Base-by-base conservation (phyloP, 2,113 vertebrate genomes). In the Gopherus evgoodei region DNA sequence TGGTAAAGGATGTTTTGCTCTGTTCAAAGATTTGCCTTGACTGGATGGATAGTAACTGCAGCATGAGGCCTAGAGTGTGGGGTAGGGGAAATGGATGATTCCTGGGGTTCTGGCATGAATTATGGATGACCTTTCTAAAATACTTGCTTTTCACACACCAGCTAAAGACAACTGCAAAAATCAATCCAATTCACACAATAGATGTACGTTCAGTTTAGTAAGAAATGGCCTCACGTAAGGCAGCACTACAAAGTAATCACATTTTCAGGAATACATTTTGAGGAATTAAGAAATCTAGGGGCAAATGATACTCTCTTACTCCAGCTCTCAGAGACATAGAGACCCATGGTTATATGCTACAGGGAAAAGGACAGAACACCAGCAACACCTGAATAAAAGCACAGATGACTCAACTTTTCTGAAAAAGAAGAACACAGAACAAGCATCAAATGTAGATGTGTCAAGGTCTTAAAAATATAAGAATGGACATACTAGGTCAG, bases 301-400 rank as follows among this genome's bases (percentile, higher is more conserved):
- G 29, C 31, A 54, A 78, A 14, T 13, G 17, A 2, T 2, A 11
- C 7, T 29, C 84, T 62, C 25, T 85, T 16, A 44, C 19, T 22
- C 6, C 6, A 21, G 24, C 14, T 21, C 0, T 1, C 24, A n/a
- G 56, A 22, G 79, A 35, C 0, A 0, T 76, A 38, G 44, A 10
- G 57, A 6, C 16, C 27, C 21, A 0, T 7, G 29, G 8, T 49
- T 76, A 25, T 54, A 38, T 2, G 4, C 16, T 17, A 1, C 0
- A 0, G 31, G 69, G 6, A 69, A 42, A 75, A 75, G 49, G n/a
- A 56, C 54, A 22, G 35, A 47, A 35, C 75, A 27, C 31, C 16
- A 87, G 4, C 12, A 49, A 29, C 10, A 6, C 72, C 50, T 57
- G 25, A 69, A 11, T 42, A 53, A 89, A 38, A 0, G 0, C 10